Percentiles rank a stretch among this genome's conserved stretches.
Conservation (phyloP, 2,113 vertebrate genomes). For the Muscicapa adusta region DNA sequence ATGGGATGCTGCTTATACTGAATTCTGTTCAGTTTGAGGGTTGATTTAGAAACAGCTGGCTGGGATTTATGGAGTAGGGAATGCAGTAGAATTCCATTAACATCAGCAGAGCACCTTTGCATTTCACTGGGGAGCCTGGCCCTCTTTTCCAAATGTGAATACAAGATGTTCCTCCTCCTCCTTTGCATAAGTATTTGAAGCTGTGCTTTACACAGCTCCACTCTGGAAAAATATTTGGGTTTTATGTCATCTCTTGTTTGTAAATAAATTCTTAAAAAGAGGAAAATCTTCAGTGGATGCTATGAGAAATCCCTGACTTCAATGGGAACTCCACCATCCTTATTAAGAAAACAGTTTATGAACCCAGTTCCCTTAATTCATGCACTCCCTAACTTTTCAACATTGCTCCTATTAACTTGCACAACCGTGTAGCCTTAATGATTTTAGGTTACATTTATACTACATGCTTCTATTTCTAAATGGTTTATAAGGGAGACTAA, state of each 20-base stretch:
- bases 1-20: not conserved
- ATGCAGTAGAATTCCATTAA: not conserved
- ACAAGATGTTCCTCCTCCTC: not conserved
- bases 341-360: not conserved
- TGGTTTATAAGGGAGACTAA: conserved; percentile 8
- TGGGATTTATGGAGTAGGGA: not conserved
- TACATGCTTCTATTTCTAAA: conserved; percentile 24
- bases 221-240: not conserved
- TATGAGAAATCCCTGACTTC: not conserved
- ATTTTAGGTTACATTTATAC: conserved; percentile 21
- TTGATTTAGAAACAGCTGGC: not conserved
- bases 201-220: not conserved
- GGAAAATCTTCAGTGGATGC: not conserved
- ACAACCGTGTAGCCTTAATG: not conserved
- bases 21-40: not conserved
- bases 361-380: not conserved
- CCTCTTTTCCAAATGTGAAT: not conserved
- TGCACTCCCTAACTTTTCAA: not conserved
- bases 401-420: conserved; percentile 1
- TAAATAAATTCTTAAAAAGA: not conserved
- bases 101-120: not conserved
- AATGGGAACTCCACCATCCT: not conserved
- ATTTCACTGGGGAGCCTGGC: not conserved
- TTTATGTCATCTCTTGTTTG: not conserved
- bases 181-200: not conserved